Evolutionary conservation across 2,888 invertebrate genomes (phyloP).

Genomic region (Zonitis immaculata): DNA sequence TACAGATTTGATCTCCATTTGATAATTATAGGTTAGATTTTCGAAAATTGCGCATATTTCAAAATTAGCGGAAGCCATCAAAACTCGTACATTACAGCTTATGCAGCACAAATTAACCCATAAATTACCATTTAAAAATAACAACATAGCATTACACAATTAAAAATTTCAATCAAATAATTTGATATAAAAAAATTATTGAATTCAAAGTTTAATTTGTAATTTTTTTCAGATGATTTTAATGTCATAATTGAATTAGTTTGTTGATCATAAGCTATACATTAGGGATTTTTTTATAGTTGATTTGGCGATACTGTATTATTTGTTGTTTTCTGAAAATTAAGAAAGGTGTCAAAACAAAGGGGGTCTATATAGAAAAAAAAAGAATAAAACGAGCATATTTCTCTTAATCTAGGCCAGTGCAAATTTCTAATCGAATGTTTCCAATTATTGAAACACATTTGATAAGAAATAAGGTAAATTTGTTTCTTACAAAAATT

Average conservation of each 20-base stretch:
- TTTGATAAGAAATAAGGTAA: conserved; percentile 5
- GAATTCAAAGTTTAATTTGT: no score
- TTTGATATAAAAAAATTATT: no score
- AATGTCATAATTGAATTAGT: background rate
- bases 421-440: conserved; percentile 2
- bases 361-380: conserved; percentile 1
- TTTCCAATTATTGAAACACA: background rate
- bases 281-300: background rate
- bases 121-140: no score
- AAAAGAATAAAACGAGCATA: no score
- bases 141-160: no score
- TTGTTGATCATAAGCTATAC: background rate
- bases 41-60: background rate
- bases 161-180: no score
- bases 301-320: background rate
- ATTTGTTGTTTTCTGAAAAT: background rate
- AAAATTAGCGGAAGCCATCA: no score
- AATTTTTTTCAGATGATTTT: no score
- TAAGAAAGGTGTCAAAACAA: conserved; percentile 20
- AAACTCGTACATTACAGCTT: no score
- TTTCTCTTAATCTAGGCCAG: background rate
- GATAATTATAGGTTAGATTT: background rate
- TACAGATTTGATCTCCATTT: conserved; percentile 13
- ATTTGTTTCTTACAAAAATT: background rate
- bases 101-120: no score